Evolutionary conservation across 2,113 vertebrate species (phyloP), one percentile per base, ranked within the genome.

Genomic region (Parotia lawesii): DNA sequence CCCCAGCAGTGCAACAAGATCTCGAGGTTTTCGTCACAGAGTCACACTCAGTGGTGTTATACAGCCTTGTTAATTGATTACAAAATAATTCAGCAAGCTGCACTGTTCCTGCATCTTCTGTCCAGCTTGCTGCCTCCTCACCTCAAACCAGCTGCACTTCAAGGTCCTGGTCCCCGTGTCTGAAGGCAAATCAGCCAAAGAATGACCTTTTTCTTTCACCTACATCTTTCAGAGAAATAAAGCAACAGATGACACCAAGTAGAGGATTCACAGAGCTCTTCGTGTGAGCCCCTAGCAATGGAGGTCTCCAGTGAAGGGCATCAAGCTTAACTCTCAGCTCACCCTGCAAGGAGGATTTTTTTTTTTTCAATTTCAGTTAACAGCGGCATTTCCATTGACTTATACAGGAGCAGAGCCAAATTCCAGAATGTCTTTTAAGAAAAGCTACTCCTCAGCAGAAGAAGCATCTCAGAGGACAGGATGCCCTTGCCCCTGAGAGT

Each of bases 221-320:
- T 91, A 73, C 71, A 53, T 89, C 54, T 44, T 93, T 76, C 93
- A 80, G 58, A 76, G 78, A 87, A 92, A 93, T 66, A 92, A 91
- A 93, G 91, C 93, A 96, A 94, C 74, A 92, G 93, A 91, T 85
- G 89, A 95, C 60, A 93, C 81, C 84, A 83, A 66, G 61, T 4
- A 42, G 12, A 73, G 75, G 81, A 93, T 85, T 85, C 93, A 28
- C 27, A 48, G 79, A 86, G 81, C 44, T 91, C 74, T 96, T 89
- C 93, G 81, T 83, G 74, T 48, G 67, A 95, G 64, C 58, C 38
- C 44, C 40, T 42, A 66, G 77, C 66, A 73, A 16, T 66, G 60
- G 64, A 91, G 58, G 50, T 94, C 71, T 87, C 62, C 74, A 82
- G 58, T 66, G 85, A 95, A 94, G 84, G 91, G 38, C 87, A 80